Conservation (phyloP, 2,113 vertebrate species). For the Apistogramma diplotaenia region DNA sequence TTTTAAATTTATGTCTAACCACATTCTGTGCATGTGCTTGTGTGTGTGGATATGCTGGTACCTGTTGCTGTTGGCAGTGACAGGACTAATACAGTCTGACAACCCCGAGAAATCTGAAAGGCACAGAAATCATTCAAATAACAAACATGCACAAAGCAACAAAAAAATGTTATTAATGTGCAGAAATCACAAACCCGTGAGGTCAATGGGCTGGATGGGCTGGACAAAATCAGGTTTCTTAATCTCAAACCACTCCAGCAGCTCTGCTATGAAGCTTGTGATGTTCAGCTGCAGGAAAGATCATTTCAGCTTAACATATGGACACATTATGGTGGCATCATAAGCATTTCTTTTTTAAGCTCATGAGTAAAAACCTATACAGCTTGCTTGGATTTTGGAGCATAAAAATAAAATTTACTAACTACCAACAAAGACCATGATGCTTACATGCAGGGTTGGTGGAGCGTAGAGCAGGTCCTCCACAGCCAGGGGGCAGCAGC, state of each 20-base stretch:
- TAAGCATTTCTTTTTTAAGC: not conserved
- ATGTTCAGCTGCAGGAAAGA: constrained; percentile 81
- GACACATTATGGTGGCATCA: not conserved
- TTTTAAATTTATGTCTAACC: not conserved
- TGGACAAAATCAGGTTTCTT: constrained; percentile 85
- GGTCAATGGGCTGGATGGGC: constrained; percentile 77
- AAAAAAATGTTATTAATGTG: rapidly evolving
- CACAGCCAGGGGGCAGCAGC: constrained; percentile 82
- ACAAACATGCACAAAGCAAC: not conserved
- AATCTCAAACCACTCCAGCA: constrained; percentile 86
- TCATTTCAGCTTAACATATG: not conserved
- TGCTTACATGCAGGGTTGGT: constrained; percentile 77
- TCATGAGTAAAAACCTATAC: not conserved
- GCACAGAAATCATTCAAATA: not conserved
- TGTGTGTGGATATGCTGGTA: not conserved
- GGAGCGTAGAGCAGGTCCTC: constrained; percentile 90
- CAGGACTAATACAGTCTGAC: constrained; percentile 64
- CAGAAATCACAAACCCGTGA: constrained; percentile 72
- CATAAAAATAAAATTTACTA: too few relatives aligned
- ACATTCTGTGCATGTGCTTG: not conserved
- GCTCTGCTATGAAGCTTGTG: constrained; percentile 84
- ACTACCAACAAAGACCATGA: not conserved
- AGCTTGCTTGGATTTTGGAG: not conserved
- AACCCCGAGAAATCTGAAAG: constrained; percentile 67
- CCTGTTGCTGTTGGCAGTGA: constrained; percentile 71